Base-by-base conservation (phyloP, 2,113 vertebrate species). In the Parotia lawesii region DNA sequence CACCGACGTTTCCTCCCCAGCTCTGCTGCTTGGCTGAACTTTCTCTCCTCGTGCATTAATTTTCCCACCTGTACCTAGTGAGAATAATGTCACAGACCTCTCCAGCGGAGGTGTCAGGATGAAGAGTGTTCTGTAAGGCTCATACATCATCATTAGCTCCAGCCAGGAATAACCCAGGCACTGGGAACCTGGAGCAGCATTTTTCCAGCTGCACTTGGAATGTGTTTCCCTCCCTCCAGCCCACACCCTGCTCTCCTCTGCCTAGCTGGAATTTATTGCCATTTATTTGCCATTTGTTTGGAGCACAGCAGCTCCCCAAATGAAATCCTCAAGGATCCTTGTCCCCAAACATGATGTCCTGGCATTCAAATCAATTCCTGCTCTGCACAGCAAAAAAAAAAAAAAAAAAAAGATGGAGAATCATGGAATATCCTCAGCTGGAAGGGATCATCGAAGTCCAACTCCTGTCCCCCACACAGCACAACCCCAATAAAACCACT, bases 91-190 rank as follows among this genome's bases (percentile, higher is more conserved):
- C 64, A 29, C 54, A 81, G 80, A 71, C 37, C 86, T 95, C 81
- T 73, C 71, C 72, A 45, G 87, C 3, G 2, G 71, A 89, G 81
- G 84, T 87, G 90, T 92, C 67, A 27, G 80, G 61, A 92, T 74
- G 74, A 94, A 70, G 64, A 87, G 77, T n/a, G 76, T 42, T 95
- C 92, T 88, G 37, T 10, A 29, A 94, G 54, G 62, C 62, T 95
- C 94, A 47, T 94, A 60, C 15, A 95, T 94, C 95, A 92, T 95
- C 95, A 92, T 96, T 90, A 96, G 70, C 84, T 50, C 77, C 38
- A 51, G 80, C 84, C 66, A 79, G 89, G 89, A 95, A 91, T 85
- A 96, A 87, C 84, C 89, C 29, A 2, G 73, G 69, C n/a, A 4
- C 75, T 76, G 85, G 60, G 82, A 96, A 78, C 37, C 37, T 16